Evolutionary conservation across 2,113 vertebrate genomes (phyloP), one percentile per base, ranked within the genome.

Genomic region (Crotalus viridis): DNA sequence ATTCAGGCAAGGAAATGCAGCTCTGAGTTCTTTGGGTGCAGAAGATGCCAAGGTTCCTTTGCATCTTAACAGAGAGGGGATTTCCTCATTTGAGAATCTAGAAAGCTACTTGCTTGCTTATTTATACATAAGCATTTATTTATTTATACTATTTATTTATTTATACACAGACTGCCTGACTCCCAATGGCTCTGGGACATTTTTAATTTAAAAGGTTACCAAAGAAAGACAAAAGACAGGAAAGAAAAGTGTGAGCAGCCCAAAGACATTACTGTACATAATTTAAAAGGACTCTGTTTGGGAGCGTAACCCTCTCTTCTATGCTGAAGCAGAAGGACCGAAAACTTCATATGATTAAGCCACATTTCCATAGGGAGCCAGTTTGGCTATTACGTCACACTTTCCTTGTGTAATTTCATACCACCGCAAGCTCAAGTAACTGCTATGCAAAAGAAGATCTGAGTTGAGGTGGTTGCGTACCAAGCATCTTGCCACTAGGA

Each of bases 371-470:
- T 88, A 97, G 95, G 95, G 33, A 88, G n/a, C 9, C 19, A 95
- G 69, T 85, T 48, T 21, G 39, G 94, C 0, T 90, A 92, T 4
- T 26, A 56, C 3, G 24, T 97, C 85, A 89, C 90, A 15, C 95
- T 97, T 88, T 95, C 61, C 10, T 10, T 90, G 51, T 97, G 97
- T 91, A 95, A 95, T 91, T 97, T 96, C 48, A 94, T 97, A 69
- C 95, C 17, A 81, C 96, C 96, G 12, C 97, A 97, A 97, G 69
- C 24, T 39, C 88, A 56, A 9, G 91, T 98, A 92, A 95, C 87
- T 28, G 5, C 10, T 0, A 90, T 48, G 46, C 22, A 48, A 26
- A 51, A 93, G 81, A 8, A 24, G 97, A 96, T 10, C 95, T 97
- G 92, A 95, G 85, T 21, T 91, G 13, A 94, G 96, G 91, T 51